Percentiles rank a stretch among this genome's conserved stretches.
Conservation (phyloP, 2,797 vertebrate genomes). For the Pantherophis alleghaniensis region DNA sequence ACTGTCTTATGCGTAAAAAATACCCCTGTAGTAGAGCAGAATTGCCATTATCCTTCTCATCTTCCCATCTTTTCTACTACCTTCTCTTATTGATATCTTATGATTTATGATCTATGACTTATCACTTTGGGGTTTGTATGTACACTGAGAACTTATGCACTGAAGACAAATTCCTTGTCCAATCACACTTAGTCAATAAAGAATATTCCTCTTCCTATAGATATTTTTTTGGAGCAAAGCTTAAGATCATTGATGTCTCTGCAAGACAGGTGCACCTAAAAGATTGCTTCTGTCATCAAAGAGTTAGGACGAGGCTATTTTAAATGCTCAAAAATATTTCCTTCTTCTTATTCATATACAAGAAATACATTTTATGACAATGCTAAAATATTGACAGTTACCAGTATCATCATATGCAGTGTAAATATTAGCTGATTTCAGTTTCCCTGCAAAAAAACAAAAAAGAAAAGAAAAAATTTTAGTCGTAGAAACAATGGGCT, state of each 20-base stretch:
- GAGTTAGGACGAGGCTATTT: neutral
- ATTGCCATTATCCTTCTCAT: too few species aligned
- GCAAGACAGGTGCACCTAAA: neutral
- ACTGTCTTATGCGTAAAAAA: neutral
- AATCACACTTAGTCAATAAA: neutral
- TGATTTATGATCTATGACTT: too few species aligned
- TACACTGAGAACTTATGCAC: neutral
- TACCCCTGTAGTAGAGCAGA: too few species aligned
- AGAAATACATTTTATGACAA: neutral
- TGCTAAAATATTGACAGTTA: slow-evolving; percentile 17
- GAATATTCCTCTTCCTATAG: neutral
- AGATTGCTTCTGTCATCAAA: neutral
- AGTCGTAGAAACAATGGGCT: rapidly evolving
- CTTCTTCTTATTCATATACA: neutral
- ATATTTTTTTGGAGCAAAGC: neutral
- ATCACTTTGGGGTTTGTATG: neutral
- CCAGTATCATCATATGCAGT: slow-evolving; percentile 51
- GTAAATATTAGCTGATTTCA: neutral
- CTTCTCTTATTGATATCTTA: too few species aligned
- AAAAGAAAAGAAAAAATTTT: neutral
- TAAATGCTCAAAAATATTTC: neutral
- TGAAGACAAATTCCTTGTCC: neutral
- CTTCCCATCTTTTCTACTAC: too few species aligned
- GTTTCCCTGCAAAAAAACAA: slow-evolving; percentile 49
- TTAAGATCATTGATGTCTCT: neutral